Evolutionary conservation across 1,140 invertebrate species (phyloP).

Genomic region (Ceratina japonica): DNA sequence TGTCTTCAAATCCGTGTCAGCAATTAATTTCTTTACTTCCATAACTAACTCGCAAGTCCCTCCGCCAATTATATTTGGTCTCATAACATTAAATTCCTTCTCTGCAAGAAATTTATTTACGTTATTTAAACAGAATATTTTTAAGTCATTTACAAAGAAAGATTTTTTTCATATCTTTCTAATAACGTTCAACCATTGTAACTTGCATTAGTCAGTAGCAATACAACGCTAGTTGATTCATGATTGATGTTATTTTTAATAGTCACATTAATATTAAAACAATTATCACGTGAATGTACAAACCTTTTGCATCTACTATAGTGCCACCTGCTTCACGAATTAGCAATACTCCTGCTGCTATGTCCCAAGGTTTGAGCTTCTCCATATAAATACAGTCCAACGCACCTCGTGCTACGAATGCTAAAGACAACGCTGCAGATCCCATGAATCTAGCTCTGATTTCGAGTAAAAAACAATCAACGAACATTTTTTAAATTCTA

Average conservation of each 20-base stretch:
- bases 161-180: not conserved
- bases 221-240: no score
- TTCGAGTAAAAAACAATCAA: not conserved
- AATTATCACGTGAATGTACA: slow-evolving; percentile 5
- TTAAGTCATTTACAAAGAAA: not conserved
- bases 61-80: slow-evolving; percentile 82
- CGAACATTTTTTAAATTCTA: no score
- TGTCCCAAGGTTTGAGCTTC: slow-evolving; percentile 84
- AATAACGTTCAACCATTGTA: not conserved
- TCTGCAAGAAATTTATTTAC: slow-evolving; percentile 71
- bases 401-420: slow-evolving; percentile 85
- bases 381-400: slow-evolving; percentile 86
- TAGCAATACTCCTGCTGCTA: slow-evolving; percentile 85
- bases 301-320: slow-evolving; percentile 83
- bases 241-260: no score
- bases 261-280: no score
- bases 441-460: slow-evolving; percentile 85
- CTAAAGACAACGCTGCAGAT: slow-evolving; percentile 86
- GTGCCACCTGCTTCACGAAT: slow-evolving; percentile 88
- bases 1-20: slow-evolving; percentile 72
- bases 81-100: slow-evolving; percentile 83
- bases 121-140: no score
- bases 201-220: no score
- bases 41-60: slow-evolving; percentile 79
- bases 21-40: slow-evolving; percentile 77